Percentiles rank a stretch among this genome's conserved stretches.
Conservation (phyloP, 2,888 invertebrate species). For the Phyto melanocephala region DNA sequence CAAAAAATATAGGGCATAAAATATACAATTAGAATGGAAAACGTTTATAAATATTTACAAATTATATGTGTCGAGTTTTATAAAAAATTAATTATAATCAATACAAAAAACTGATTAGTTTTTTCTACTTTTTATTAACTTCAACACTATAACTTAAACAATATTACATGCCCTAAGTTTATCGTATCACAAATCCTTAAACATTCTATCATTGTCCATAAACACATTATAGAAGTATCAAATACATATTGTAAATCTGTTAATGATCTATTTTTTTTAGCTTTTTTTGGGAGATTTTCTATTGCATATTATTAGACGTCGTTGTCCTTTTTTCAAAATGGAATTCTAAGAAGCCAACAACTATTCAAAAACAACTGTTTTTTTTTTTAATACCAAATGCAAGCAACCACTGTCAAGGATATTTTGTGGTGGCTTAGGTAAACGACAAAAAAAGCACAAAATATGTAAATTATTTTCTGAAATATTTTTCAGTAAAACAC, state of each 20-base stretch:
- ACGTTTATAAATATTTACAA: no score
- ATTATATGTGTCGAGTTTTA: no score
- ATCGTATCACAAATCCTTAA: neutral
- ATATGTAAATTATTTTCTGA: conserved; percentile 24
- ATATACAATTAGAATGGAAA: no score
- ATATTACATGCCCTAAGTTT: conserved; percentile 1
- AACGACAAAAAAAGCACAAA: neutral
- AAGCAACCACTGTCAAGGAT: conserved; percentile 29
- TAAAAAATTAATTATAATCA: no score
- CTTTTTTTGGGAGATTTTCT: neutral
- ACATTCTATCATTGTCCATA: conserved; percentile 1
- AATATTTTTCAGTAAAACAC: neutral
- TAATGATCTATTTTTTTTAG: conserved; percentile 15
- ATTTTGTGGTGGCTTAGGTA: conserved; percentile 23
- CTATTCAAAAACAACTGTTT: neutral
- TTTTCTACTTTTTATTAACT: no score
- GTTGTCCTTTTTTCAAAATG: neutral
- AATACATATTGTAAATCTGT: conserved; percentile 19
- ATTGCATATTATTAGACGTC: conserved; percentile 37
- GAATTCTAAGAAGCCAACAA: conserved; percentile 8
- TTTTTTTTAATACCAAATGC: neutral
- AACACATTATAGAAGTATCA: conserved; percentile 5
- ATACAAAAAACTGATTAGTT: no score
- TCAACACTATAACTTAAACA: neutral
- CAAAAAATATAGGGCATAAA: no score